Percentiles rank a stretch among this genome's conserved stretches.
Evolutionary conservation across 2,888 invertebrate genomes (phyloP).

Genomic region (Sminthurinus aureus): DNA sequence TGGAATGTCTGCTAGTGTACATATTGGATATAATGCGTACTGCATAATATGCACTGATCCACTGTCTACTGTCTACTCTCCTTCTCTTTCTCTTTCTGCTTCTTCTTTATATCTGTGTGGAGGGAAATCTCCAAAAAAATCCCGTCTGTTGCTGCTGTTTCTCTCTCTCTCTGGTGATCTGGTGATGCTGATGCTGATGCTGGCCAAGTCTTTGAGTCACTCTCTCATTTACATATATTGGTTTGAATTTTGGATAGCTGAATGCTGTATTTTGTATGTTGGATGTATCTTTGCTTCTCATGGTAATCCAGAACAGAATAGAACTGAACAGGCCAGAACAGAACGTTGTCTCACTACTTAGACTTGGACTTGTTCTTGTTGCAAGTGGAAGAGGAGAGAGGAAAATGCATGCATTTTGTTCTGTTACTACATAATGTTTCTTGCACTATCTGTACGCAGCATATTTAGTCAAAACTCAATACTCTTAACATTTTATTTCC

Average conservation of each 20-base stretch:
- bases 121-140: no score
- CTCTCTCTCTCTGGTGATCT: no score
- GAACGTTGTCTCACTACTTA: not conserved
- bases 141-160: no score
- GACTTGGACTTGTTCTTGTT: not conserved
- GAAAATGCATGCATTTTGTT: no score
- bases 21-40: no score
- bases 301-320: no score
- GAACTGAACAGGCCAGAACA: no score
- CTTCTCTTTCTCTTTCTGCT: not conserved
- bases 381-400: not conserved
- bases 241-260: not conserved
- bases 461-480: no score
- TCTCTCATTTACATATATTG: constrained; percentile 22
- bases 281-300: no score
- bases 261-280: not conserved
- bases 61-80: constrained; percentile 5
- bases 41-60: constrained; percentile 29
- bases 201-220: constrained; percentile 23
- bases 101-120: constrained; percentile 24
- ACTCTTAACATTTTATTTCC: not conserved
- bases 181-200: not conserved
- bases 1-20: constrained; percentile 27
- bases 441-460: not conserved
- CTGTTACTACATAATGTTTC: not conserved